These are phyloP conservation scores for Nothocercus nigrocapillus DNA, from an alignment of 2,113 vertebrate species.

Conservation along the genomic window DNA sequence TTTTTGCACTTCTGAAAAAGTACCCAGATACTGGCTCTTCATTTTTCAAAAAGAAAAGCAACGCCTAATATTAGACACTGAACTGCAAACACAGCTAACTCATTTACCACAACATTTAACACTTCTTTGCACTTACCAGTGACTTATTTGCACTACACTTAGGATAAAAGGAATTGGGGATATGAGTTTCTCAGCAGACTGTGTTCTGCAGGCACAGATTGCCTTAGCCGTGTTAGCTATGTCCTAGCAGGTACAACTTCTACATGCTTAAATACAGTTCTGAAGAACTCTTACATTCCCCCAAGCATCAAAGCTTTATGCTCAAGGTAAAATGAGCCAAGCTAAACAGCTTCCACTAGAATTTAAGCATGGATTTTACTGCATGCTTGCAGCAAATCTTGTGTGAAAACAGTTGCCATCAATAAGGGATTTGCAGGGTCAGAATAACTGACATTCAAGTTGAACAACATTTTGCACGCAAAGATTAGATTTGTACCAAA, in stretches of 20 bases:
- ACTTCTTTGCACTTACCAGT: neutral
- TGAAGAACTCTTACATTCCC: neutral
- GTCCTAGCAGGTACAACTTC: neutral
- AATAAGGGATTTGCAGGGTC: neutral
- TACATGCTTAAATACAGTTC: neutral
- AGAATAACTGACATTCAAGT: neutral
- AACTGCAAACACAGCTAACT: neutral
- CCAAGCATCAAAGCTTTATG: neutral
- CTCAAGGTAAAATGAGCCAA: neutral
- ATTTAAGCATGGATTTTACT: neutral
- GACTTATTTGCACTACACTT: neutral
- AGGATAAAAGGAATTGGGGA: neutral
- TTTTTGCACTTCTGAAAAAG: neutral
- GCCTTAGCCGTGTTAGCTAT: neutral
- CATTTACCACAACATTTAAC: neutral
- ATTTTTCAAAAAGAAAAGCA: neutral
- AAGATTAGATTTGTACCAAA: rapidly evolving
- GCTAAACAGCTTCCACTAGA: neutral
- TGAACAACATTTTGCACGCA: neutral
- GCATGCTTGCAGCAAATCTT: neutral
- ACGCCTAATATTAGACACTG: neutral
- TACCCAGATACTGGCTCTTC: neutral
- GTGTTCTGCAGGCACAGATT: neutral
- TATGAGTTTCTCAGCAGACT: neutral
- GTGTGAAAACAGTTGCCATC: neutral